Percentiles rank a stretch among this genome's conserved stretches.
Conservation (phyloP, 2,113 vertebrate genomes). For the Emydocephalus ijimae region DNA sequence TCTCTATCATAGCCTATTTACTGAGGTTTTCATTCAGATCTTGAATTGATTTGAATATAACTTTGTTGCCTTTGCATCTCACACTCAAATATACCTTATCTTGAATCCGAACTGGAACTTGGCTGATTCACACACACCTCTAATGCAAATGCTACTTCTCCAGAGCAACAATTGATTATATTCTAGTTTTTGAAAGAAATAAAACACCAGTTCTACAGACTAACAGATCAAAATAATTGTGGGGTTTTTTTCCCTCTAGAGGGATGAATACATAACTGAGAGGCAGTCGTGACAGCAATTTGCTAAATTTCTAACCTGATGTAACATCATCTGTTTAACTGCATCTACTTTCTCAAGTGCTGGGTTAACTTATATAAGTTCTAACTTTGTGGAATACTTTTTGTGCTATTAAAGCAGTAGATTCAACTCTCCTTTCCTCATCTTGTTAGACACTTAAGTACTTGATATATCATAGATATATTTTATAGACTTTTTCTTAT, state of each 20-base stretch:
- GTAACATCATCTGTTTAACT: neutral
- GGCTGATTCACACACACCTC: neutral
- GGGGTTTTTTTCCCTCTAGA: neutral
- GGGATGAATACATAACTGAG: neutral
- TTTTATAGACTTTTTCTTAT: neutral
- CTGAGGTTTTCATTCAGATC: neutral
- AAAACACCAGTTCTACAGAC: neutral
- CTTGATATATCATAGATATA: neutral
- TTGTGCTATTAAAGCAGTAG: neutral
- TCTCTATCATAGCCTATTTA: neutral
- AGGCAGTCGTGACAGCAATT: neutral
- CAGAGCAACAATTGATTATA: neutral
- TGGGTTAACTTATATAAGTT: neutral
- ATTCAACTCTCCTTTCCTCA: neutral
- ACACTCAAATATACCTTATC: neutral
- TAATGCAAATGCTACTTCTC: neutral
- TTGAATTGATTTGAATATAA: neutral
- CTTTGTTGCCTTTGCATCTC: neutral
- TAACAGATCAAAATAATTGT: neutral
- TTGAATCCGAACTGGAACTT: neutral
- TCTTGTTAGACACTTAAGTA: neutral
- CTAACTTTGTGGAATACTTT: neutral
- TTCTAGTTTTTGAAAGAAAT: neutral
- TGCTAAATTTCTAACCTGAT: neutral
- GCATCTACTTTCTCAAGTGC: neutral